Base-by-base conservation (phyloP, 1,140 invertebrate species). In the Dermatophagoides farinae region DNA sequence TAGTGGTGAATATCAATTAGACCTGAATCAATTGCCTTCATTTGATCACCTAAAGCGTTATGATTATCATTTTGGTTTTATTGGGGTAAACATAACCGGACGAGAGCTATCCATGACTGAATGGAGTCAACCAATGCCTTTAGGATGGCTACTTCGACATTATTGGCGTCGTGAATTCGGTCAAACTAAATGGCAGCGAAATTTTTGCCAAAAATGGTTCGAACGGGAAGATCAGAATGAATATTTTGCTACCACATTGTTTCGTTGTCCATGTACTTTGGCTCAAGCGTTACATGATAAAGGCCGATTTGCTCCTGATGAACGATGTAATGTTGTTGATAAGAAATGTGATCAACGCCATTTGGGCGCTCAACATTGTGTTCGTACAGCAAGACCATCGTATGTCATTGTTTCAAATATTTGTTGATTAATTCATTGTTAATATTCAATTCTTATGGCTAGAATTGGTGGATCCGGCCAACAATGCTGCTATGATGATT, bases 401-500 rank as follows among this genome's bases (percentile, higher is more conserved):
- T 93, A 78, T 77, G 75, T 68, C 25, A 12, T 4, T 8, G 8
- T 55, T 4, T 18, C 23, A 20, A 22, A 1, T 14, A 11, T 37
- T 55, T 4, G 11, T 55, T 23, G 22, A 39, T 49, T 50, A 10
- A 5, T 49, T 12, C 16, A 23, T 39, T 18, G 18, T n/a, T 10
- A 18, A 20, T 25, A 10, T 49, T 11, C 16, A 1, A 37, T 47
- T 60, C 9, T 23, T 22, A 4, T 49, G 1, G 11, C 6, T 25
- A 60, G 58, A 49, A 70, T 80, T 51, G 84, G 88, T 67, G 91
- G 90, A 50, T 84, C 88, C 0, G 91, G 91, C 58, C 92, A 96
- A 69, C 88, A 95, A 68, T 97, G 92, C 66, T 97, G 91, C 67
- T 97, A 97, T 68, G 88, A 93, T 69, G 84, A 84, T 67, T 85